A percentile compares a stretch with the other conserved stretches of the same genome.
phyloP scores from a whole-genome alignment of 2,888 invertebrate species.

The Boloria euphrosyne region DNA sequence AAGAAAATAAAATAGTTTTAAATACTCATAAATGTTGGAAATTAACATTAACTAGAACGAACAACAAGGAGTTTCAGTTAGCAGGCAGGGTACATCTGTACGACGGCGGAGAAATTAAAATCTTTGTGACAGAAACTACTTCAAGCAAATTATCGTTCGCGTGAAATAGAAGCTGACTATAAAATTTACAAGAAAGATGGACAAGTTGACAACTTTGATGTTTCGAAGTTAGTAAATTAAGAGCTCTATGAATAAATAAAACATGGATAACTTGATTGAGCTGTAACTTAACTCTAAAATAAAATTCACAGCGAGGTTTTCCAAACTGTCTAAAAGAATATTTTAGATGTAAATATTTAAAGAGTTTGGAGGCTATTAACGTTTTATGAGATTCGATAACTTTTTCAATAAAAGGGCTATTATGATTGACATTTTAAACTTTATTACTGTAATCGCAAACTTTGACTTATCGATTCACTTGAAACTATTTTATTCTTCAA shows the following conservation, averaged over 20 bases:
- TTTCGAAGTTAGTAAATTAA: slow-evolving; percentile 18
- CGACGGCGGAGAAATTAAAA: slow-evolving; percentile 1
- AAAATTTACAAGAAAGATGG: slow-evolving; percentile 7
- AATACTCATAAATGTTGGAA: not conserved
- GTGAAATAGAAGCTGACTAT: slow-evolving; percentile 17
- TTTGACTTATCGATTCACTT: slow-evolving; percentile 2
- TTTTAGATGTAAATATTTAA: slow-evolving; percentile 28
- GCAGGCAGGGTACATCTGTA: not conserved
- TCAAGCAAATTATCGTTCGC: slow-evolving; percentile 16
- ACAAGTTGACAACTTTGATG: slow-evolving; percentile 5
- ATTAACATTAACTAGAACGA: slow-evolving; percentile 1
- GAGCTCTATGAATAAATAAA: slow-evolving; percentile 30
- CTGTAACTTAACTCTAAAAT: slow-evolving; percentile 11
- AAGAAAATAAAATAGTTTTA: no score
- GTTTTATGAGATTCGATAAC: slow-evolving; percentile 31
- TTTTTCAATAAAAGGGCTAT: slow-evolving; percentile 29
- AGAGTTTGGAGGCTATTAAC: slow-evolving; percentile 27
- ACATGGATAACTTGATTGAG: slow-evolving; percentile 16
- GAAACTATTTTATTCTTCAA: not conserved
- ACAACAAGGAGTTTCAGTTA: slow-evolving; percentile 11
- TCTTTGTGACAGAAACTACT: slow-evolving; percentile 11
- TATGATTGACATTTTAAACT: slow-evolving; percentile 24
- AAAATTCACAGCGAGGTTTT: slow-evolving; percentile 24
- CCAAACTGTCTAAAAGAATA: slow-evolving; percentile 22
- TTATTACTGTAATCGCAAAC: slow-evolving; percentile 1